phyloP scores from a whole-genome alignment of 2,888 invertebrate genomes.

The Drosophila gaucha region DNA sequence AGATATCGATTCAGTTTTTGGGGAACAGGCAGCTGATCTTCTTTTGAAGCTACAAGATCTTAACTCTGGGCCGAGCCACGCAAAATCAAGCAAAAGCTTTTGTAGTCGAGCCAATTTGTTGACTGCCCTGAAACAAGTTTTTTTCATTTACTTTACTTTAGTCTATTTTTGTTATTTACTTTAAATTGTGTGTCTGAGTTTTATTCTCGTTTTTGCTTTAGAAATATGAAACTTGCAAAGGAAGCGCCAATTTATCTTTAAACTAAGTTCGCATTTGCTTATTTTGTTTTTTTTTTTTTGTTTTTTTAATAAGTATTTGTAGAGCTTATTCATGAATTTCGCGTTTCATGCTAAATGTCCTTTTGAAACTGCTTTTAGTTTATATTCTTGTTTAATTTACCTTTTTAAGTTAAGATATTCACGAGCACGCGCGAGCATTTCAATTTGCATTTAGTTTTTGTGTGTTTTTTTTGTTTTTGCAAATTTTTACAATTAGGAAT shows the following conservation, averaged over 20 bases:
- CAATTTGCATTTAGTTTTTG: conserved; percentile 46
- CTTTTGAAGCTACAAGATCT: no score
- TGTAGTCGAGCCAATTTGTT: conserved; percentile 24
- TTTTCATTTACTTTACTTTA: no score
- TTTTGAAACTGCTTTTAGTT: conserved; percentile 53
- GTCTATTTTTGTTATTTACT: conserved; percentile 1
- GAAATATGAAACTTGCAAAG: conserved; percentile 81
- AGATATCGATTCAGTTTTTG: conserved; percentile 22
- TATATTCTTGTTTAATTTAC: conserved; percentile 27
- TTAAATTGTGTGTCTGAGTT: conserved; percentile 41
- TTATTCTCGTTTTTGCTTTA: conserved; percentile 41
- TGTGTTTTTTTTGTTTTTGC: conserved; percentile 22
- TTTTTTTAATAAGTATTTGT: conserved; percentile 8
- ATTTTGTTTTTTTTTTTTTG: neutral
- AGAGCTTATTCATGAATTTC: conserved; percentile 31
- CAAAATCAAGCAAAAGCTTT: conserved; percentile 56
- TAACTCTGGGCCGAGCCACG: conserved; percentile 25
- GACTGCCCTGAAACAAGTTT: conserved; percentile 52
- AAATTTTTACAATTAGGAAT: conserved; percentile 58
- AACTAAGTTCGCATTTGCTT: conserved; percentile 57
- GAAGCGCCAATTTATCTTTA: conserved; percentile 74
- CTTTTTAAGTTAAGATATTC: conserved; percentile 66
- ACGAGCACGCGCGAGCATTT: conserved; percentile 79
- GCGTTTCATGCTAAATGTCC: conserved; percentile 54
- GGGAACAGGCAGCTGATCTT: conserved; percentile 38